These are phyloP conservation scores for Marronus borbonicus DNA, from an alignment of 2,888 invertebrate genomes.

Conservation along the genomic window DNA sequence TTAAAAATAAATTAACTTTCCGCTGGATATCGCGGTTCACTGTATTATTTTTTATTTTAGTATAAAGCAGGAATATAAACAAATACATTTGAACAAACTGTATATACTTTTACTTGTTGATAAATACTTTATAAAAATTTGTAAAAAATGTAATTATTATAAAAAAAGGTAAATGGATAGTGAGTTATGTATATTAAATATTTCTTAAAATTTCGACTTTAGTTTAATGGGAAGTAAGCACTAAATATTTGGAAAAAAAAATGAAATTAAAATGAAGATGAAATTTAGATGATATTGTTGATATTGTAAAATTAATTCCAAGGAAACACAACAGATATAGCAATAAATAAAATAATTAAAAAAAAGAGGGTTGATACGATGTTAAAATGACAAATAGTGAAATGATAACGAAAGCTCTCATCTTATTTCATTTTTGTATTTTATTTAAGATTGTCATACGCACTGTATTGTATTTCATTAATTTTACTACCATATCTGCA, in stretches of 20 bases:
- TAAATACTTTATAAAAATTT: conserved; percentile 9
- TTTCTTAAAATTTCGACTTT: conserved; percentile 15
- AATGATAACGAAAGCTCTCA: background rate
- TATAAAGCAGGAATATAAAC: no score
- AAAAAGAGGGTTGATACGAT: background rate
- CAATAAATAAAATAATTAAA: background rate
- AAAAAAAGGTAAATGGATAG: conserved; percentile 31
- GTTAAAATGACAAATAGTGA: background rate
- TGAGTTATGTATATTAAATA: conserved; percentile 21
- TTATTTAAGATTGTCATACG: conserved; percentile 28
- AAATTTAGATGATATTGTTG: background rate
- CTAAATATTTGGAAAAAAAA: background rate
- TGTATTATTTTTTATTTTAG: no score
- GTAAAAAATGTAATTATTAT: conserved; percentile 16
- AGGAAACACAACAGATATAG: conserved; percentile 9
- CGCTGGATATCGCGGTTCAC: no score
- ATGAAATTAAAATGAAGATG: conserved; percentile 1
- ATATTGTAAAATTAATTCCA: no score
- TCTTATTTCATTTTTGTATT: background rate
- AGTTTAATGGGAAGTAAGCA: conserved; percentile 26
- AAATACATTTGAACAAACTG: conserved; percentile 6
- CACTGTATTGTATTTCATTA: background rate
- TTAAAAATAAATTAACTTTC: background rate
- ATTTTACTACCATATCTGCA: conserved; percentile 23
- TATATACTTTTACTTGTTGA: background rate